A percentile compares a stretch with the other conserved stretches of the same genome.
Evolutionary conservation across 1,140 invertebrate genomes (phyloP).

Genomic region (Lordiphosa collinella): DNA sequence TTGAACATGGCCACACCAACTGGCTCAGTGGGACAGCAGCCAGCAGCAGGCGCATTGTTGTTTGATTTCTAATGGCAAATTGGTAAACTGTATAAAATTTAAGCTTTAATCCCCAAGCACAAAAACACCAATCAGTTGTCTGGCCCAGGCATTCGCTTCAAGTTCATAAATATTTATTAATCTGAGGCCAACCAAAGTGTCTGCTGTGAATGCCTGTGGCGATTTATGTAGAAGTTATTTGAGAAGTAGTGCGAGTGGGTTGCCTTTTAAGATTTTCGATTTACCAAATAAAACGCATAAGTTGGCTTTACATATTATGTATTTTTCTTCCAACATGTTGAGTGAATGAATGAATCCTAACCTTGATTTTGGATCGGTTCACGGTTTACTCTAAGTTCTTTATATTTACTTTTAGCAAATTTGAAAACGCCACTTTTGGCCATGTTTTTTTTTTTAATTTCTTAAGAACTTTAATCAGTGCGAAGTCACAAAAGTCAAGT

Average conservation of each 20-base stretch:
- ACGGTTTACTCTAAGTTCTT: too few relatives aligned
- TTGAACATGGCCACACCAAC: conserved; percentile 64
- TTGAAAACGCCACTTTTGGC: too few relatives aligned
- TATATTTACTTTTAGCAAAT: too few relatives aligned
- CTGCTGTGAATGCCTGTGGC: conserved; percentile 34
- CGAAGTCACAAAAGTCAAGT: too few relatives aligned
- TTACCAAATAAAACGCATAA: too few relatives aligned
- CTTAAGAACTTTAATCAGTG: too few relatives aligned
- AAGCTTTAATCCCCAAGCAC: conserved; percentile 17
- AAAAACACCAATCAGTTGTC: conserved; percentile 11
- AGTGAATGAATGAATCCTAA: too few relatives aligned
- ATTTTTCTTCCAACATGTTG: too few relatives aligned
- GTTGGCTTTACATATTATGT: too few relatives aligned
- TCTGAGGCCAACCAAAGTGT: conserved; percentile 37
- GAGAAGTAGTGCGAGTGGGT: background rate
- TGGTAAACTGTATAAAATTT: conserved; percentile 50
- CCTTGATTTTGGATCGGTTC: too few relatives aligned
- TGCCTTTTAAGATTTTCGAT: too few relatives aligned
- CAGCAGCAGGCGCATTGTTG: conserved; percentile 43
- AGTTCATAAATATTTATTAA: conserved; percentile 58
- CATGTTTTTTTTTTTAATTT: too few relatives aligned
- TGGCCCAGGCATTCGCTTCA: conserved; percentile 13
- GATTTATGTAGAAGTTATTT: conserved; percentile 46
- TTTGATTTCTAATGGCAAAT: conserved; percentile 69
- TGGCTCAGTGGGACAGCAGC: conserved; percentile 3